Evolutionary conservation across 2,113 vertebrate species (phyloP), one percentile per base, ranked within the genome.

Genomic region (Xenopus tropicalis): DNA sequence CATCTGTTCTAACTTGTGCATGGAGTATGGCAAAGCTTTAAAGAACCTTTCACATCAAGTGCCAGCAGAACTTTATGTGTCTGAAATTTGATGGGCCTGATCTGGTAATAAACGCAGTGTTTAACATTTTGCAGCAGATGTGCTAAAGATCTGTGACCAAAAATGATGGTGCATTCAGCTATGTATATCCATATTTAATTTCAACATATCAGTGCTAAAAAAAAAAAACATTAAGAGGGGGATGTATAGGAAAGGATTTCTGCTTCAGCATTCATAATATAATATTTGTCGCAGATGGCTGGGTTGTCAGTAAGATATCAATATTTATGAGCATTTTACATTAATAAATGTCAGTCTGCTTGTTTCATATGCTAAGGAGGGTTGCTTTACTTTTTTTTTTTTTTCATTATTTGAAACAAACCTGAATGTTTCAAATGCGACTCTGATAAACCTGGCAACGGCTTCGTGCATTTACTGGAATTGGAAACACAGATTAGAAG

Each of bases 121-220:
- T 23, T 48, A 48, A 65, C n/a, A 65, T 65, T 43, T 37, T 65
- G 62, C 14, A 65, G 20, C 62, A 65, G 62, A 43, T 66, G 42
- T 66, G 44, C 22, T 22, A 66, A 66, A 66, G 20, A 43, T 46
- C 37, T 16, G 21, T 23, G 12, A 48, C 42, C 43, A 48, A 22
- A 66, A 48, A 48, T 43, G 21, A 51, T 48, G 64, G 21, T 13
- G 42, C 21, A 66, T 46, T 66, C 72, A 21, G 21, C 8, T 67
- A 77, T 24, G 59, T 58, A 65, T 19, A 37, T 44, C 13, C 43
- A 20, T 65, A 65, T 65, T 54, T 54, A 14, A 20, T 54, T 54
- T 54, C 52, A 54, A 54, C 19, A 54, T 9, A 54, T 54, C 52
- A 54, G 19, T 54, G 17, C 52, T 54, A n/a, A 17, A 54, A 54